These are phyloP conservation scores for Heterocephalus glaber DNA, from an alignment of 2,113 vertebrate species.

Conservation along the genomic window DNA sequence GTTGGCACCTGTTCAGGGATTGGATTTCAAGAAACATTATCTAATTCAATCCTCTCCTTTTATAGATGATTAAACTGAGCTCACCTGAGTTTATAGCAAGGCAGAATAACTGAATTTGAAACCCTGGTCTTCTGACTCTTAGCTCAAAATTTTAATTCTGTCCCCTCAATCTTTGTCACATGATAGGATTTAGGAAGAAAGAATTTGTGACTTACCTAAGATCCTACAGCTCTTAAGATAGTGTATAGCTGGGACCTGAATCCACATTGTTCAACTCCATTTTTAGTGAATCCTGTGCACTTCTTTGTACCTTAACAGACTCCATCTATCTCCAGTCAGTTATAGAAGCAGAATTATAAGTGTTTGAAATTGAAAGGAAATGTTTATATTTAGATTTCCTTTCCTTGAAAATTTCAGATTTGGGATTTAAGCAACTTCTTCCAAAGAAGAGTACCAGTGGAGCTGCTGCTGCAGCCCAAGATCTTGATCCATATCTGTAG, in stretches of 20 bases:
- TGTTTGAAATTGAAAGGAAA: slow-evolving; percentile 23
- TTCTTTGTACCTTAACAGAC: background rate
- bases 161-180: background rate
- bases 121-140: background rate
- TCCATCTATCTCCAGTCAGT: background rate
- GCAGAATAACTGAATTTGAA: slow-evolving; percentile 51
- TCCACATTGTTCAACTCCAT: background rate
- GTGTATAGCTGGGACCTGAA: background rate
- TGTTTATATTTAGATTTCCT: slow-evolving; percentile 62
- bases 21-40: slow-evolving; percentile 57
- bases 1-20: slow-evolving; percentile 37
- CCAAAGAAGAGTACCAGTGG: background rate
- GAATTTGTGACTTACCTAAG: slow-evolving; percentile 33
- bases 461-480: background rate
- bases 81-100: background rate
- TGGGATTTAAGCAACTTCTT: slow-evolving; percentile 56
- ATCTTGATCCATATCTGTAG: slow-evolving; percentile 42
- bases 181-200: background rate
- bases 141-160: background rate
- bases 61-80: slow-evolving; percentile 22
- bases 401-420: slow-evolving; percentile 72
- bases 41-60: slow-evolving; percentile 31
- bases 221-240: slow-evolving; percentile 22
- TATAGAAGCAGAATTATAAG: slow-evolving; percentile 23
- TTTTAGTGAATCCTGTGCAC: slow-evolving; percentile 53